These are phyloP conservation scores for Azorinus chamasolen DNA, from an alignment of 2,888 invertebrate species.

Conservation along the genomic window DNA sequence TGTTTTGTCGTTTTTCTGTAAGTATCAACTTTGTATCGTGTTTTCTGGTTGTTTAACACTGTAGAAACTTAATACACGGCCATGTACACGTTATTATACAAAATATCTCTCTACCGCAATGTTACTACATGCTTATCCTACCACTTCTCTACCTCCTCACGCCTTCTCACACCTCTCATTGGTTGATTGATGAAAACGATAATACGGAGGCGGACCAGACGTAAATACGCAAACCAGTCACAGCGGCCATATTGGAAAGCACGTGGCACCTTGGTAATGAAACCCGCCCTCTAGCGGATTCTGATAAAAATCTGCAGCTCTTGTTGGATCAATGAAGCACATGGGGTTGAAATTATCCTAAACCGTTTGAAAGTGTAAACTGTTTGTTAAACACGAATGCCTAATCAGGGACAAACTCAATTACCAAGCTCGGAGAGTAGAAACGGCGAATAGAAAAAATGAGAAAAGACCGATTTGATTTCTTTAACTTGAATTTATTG, in stretches of 20 bases:
- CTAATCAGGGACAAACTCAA: neutral
- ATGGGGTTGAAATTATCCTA: slow-evolving; percentile 7
- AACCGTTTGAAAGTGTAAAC: slow-evolving; percentile 6
- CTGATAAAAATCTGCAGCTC: neutral
- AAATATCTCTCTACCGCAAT: too few species aligned
- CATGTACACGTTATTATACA: too few species aligned
- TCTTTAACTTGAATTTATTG: too few species aligned
- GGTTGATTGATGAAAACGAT: neutral
- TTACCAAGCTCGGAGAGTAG: too few species aligned
- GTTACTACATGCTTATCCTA: too few species aligned
- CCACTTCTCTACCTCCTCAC: neutral
- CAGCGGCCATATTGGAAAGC: slow-evolving; percentile 1
- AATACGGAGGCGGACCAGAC: neutral
- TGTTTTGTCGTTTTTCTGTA: too few species aligned
- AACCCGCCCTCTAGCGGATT: neutral
- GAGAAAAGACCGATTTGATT: too few species aligned
- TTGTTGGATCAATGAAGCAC: slow-evolving; percentile 3
- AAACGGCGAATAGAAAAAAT: too few species aligned
- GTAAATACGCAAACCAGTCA: neutral
- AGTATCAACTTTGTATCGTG: too few species aligned
- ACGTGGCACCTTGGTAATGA: neutral
- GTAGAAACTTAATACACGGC: too few species aligned
- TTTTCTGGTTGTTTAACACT: too few species aligned
- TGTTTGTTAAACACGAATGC: slow-evolving; percentile 1
- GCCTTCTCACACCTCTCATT: neutral